Conservation (phyloP, 2,113 vertebrate genomes). For the Cyphomyrus plagiostoma region DNA sequence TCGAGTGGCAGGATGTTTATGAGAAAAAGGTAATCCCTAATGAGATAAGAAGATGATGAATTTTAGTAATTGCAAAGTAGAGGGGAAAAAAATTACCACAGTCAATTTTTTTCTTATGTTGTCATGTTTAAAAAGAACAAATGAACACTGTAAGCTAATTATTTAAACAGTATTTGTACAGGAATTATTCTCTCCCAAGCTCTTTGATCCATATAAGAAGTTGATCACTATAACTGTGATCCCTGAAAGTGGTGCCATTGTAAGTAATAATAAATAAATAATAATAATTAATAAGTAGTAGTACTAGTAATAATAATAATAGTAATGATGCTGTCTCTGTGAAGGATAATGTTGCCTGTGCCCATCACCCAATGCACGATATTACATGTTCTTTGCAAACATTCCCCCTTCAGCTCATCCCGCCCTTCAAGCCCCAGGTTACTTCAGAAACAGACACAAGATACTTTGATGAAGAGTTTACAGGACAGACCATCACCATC, state of each 20-base stretch:
- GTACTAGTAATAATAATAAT: background rate
- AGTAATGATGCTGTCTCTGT: background rate
- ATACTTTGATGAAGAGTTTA: conserved; percentile 94
- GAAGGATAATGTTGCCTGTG: background rate
- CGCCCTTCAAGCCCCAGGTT: conserved; percentile 90
- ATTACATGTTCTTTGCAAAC: background rate
- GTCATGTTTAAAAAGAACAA: too few species aligned
- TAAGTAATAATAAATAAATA: background rate
- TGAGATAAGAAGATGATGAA: background rate
- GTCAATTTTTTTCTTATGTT: too few species aligned
- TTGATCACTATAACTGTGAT: too few species aligned
- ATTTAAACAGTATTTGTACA: too few species aligned
- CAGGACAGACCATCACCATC: conserved; percentile 92
- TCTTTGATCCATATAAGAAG: too few species aligned
- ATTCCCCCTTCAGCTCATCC: conserved; percentile 65
- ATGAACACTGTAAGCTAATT: too few species aligned
- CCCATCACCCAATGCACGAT: background rate
- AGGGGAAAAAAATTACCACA: too few species aligned
- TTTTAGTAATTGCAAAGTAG: background rate
- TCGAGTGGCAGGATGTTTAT: conserved; percentile 74
- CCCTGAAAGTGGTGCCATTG: too few species aligned
- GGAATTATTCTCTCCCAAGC: too few species aligned
- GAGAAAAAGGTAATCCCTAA: conserved; percentile 67
- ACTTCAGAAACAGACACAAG: conserved; percentile 89
- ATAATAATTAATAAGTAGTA: background rate